Evolutionary conservation across 2,113 vertebrate genomes (phyloP).

Genomic region (Rallus limicola): DNA sequence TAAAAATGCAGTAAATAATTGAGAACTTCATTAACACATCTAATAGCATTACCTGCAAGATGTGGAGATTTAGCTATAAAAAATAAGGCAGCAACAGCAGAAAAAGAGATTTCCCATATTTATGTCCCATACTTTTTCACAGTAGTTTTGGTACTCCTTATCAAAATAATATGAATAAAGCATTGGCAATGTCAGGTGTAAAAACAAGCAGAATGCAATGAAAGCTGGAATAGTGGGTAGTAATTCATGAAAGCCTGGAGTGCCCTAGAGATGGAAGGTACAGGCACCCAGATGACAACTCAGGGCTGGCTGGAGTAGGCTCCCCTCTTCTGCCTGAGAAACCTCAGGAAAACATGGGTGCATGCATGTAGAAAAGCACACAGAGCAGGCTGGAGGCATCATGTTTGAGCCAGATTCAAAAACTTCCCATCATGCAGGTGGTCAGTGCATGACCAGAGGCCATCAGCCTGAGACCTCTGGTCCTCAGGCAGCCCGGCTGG

Average conservation of each 20-base stretch:
- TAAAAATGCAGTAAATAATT: neutral
- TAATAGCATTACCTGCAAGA: neutral
- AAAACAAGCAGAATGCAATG: neutral
- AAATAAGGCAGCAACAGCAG: neutral
- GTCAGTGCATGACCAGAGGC: neutral
- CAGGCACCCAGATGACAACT: neutral
- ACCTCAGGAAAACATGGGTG: neutral
- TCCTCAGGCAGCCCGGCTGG: neutral
- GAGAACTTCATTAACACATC: neutral
- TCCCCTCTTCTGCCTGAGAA: neutral
- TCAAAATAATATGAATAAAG: neutral
- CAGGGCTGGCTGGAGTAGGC: neutral
- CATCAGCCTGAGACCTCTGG: neutral
- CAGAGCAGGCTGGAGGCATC: neutral
- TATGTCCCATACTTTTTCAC: neutral
- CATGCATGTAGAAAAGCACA: fast-evolving
- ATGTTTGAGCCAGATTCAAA: neutral
- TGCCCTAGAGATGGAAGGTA: neutral
- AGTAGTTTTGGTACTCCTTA: neutral
- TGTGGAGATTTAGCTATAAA: neutral
- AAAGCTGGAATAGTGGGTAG: neutral
- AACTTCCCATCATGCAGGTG: fast-evolving
- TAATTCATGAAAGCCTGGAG: neutral
- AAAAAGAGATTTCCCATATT: neutral
- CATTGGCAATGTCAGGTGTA: neutral